Base-by-base conservation (phyloP, 2,113 vertebrate species). In the Neofelis nebulosa region DNA sequence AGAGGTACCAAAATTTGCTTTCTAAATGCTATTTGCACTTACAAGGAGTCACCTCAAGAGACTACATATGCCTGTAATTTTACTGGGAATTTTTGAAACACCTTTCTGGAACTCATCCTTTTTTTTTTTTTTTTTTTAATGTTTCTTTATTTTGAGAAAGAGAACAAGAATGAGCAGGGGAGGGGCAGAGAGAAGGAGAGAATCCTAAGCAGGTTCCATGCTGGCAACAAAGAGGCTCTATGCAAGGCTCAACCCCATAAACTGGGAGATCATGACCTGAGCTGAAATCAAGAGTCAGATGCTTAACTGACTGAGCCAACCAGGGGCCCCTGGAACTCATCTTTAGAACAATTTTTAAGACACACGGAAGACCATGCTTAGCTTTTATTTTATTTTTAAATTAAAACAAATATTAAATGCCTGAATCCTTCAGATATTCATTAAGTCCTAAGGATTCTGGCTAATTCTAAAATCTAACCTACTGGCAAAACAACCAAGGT, bases 321-420 rank as follows among this genome's bases (percentile, higher is more conserved):
- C 69, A 25, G n/a, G 21, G 1, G 21, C 21, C 1, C 63, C 41
- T 48, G 79, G 8, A 94, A 52, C 27, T 71, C 88, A 76, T 65
- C 23, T 63, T 89, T 91, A 86, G 83, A 76, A 83, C 10, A 63
- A n/a, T 33, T 50, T 92, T 68, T 68, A 84, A 55, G 23, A 74
- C 21, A 57, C 1, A 0, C 2, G 57, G 41, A 52, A 92, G 95
- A 74, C 1, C 1, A 48, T 33, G 2, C 4, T 45, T 69, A 61
- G 9, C 2, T 88, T 96, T 93, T 74, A 48, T 36, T 68, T 90
- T 93, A 78, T 74, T 92, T 95, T 91, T 33, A 82, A 97, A 86
- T 63, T 29, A 86, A 92, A 95, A 86, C n/a, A 82, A 91, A 50
- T 31, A 71, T 45, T 63, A 93, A 88, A 74, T 36, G 2, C 12